Evolutionary conservation across 2,797 vertebrate genomes (phyloP).

Genomic region (Manis pentadactyla): DNA sequence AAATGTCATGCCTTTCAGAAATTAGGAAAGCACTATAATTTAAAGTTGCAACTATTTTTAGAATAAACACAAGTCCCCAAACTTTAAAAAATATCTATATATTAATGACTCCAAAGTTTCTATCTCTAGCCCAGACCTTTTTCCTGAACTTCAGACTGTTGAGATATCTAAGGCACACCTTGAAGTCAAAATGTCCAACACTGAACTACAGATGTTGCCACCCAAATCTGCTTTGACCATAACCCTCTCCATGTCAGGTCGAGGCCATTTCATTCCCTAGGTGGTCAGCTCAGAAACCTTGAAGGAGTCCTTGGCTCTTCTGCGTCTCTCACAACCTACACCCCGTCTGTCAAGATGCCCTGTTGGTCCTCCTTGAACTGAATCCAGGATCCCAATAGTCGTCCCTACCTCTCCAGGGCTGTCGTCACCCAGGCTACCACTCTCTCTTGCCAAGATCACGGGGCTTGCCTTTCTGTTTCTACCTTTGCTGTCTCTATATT

Average conservation of each 20-base stretch:
- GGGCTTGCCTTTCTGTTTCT: neutral
- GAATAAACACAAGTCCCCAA: neutral
- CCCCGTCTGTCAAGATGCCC: neutral
- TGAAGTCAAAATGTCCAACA: neutral
- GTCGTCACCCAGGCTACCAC: neutral
- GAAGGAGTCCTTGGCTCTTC: neutral
- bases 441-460: neutral
- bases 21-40: neutral
- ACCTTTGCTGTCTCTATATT: neutral
- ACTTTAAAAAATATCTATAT: neutral
- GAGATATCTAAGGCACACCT: neutral
- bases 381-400: neutral
- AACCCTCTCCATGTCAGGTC: neutral
- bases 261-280: neutral
- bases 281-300: neutral
- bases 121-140: neutral
- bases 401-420: too few species aligned
- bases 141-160: neutral
- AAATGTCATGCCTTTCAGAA: neutral
- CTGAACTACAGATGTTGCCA: neutral
- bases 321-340: neutral
- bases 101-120: neutral
- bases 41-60: neutral
- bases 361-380: neutral
- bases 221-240: neutral